Conservation (phyloP, 2,113 vertebrate genomes). For the Cephalopholis sonnerati region DNA sequence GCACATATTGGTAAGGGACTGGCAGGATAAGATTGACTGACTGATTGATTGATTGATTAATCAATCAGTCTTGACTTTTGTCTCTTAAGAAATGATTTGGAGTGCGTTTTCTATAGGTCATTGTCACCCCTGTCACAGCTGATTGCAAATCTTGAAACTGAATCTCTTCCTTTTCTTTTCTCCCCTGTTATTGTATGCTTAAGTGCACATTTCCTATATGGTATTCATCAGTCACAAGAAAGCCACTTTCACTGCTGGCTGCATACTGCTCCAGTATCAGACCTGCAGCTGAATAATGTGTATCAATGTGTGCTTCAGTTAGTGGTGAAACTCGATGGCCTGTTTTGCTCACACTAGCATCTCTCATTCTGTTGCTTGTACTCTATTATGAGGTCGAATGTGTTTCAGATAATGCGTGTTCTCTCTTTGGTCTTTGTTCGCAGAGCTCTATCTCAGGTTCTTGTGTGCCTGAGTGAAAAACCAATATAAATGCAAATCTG, state of each 20-base stretch:
- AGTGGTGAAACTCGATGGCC: constrained; percentile 53
- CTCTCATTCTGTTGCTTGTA: constrained; percentile 69
- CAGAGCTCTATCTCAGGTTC: constrained; percentile 77
- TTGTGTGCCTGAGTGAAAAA: constrained; percentile 77
- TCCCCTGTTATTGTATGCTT: constrained; percentile 12
- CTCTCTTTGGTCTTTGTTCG: constrained; percentile 81
- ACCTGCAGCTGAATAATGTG: constrained; percentile 60
- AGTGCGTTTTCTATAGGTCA: constrained; percentile 49
- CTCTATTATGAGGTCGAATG: constrained; percentile 78
- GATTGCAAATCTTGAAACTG: constrained; percentile 45
- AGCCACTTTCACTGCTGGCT: constrained; percentile 52
- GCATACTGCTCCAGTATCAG: constrained; percentile 40
- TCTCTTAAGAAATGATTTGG: constrained; percentile 69
- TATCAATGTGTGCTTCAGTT: constrained; percentile 55
- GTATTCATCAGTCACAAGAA: constrained; percentile 56
- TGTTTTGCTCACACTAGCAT: constrained; percentile 73
- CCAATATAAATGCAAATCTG: constrained; percentile 89
- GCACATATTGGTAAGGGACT: too few relatives aligned
- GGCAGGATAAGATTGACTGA: too few relatives aligned
- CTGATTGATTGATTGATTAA: not conserved
- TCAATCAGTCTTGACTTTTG: constrained; percentile 46
- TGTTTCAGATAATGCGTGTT: constrained; percentile 79
- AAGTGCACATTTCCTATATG: constrained; percentile 54
- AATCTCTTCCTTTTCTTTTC: not conserved
- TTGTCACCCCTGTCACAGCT: constrained; percentile 23